Base-by-base conservation (phyloP, 2,797 vertebrate species). In the Orientallactaga sibirica region DNA sequence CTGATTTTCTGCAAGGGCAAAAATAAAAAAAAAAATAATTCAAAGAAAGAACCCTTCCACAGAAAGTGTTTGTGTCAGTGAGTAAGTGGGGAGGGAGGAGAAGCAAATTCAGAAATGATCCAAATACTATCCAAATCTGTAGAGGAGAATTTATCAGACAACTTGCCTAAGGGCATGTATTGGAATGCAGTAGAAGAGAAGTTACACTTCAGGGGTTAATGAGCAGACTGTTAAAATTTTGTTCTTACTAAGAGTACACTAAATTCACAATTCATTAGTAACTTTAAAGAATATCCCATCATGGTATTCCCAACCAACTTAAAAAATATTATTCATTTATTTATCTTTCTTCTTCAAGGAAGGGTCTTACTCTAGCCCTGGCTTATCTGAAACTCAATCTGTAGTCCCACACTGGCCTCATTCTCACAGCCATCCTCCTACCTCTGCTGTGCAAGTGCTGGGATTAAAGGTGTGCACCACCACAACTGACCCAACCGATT, bases 141-240 rank as follows among this genome's bases (percentile, higher is more conserved):
- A 95, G 90, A 97, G 91, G 66, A 95, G 76, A 93, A 92, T 93
- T 94, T 95, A 95, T 97, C 95, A 96, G 94, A 97, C 33, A 95
- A 37, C 62, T 94, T 94, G 92, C 88, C 95, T 94, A 88, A 95
- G 95, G 95, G 90, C 73, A 94, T 87, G 3, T 73, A 80, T 91
- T 80, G 78, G 79, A 86, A 86, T 90, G 75, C 67, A 85, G 18
- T 64, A 73, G 27, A 92, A 58, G 41, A n/a, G 37, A 92, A 97
- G 73, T 87, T 95, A 88, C 96, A 95, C 76, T 94, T 95, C 20
- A 87, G 80, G 62, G 25, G 22, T 64, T 95, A 37, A 73, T 92
- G 66, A 66, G 64, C 94, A 78, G 41, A 92, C 74, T 95, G 79
- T 94, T 94, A 95, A 82, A 94, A 95, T 74, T 89, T 55, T 71